These are phyloP conservation scores for Vidua chalybeata DNA, from an alignment of 2,113 vertebrate species.

Conservation along the genomic window DNA sequence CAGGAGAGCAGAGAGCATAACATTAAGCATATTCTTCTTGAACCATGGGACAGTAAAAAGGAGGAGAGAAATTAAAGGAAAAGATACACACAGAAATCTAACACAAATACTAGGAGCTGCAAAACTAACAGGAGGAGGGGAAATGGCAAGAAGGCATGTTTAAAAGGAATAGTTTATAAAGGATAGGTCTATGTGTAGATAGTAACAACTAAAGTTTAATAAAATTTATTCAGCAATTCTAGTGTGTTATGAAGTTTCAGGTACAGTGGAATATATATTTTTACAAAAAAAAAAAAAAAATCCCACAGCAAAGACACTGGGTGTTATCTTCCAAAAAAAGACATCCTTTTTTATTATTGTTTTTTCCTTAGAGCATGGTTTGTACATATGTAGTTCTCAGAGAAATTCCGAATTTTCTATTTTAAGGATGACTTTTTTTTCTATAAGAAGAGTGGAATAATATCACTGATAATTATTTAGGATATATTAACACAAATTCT, in stretches of 20 bases:
- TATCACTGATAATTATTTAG: not conserved
- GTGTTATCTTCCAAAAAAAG: not conserved
- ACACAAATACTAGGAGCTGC: not conserved
- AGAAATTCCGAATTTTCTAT: not conserved
- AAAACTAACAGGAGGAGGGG: not conserved
- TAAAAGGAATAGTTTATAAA: not conserved
- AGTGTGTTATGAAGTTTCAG: not conserved
- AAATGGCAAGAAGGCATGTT: not conserved
- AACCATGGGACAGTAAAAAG: not conserved
- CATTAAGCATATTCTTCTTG: not conserved
- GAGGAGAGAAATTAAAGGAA: not conserved
- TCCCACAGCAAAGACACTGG: fast-evolving
- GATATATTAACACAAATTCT: not conserved
- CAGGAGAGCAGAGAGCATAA: not conserved
- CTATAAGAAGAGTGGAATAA: not conserved
- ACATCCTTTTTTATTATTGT: not conserved
- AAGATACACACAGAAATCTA: not conserved
- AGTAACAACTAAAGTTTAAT: not conserved
- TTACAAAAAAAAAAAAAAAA: not conserved
- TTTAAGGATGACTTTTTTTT: not conserved
- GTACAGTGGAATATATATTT: not conserved
- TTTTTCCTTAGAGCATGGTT: not conserved
- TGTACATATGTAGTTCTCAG: not conserved
- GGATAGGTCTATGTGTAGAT: not conserved
- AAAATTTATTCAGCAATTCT: not conserved